Base-by-base conservation (phyloP, 1,140 invertebrate species). In the Lethrus apterus region DNA sequence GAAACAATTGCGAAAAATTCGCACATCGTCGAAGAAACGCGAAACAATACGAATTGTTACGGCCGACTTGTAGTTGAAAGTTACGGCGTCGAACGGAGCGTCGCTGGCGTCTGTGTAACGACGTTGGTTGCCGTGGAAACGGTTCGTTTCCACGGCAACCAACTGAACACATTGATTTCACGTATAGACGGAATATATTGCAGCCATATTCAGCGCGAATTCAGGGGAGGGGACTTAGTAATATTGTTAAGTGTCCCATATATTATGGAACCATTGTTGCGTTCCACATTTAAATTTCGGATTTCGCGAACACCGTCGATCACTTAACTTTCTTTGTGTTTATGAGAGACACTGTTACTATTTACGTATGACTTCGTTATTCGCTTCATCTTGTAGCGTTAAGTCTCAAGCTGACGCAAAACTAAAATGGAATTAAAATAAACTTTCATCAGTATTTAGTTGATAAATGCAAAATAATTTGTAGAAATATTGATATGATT, bases 121-220 rank as follows among this genome's bases (percentile, higher is more conserved):
- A 46, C 51, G 31, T 35, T 51, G 42, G 56, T 59, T 44, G 51
- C 43, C 34, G 56, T 52, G 51, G 51, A 43, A 52, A 56, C 57
- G 46, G 46, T 23, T 34, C 49, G 52, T 62, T 40, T 50, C 51
- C 59, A 42, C 55, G 51, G 56, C 52, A 56, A 60, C 58, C 53
- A 48, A 57, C 55, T 51, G 58, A 59, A 62, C 58, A 61, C 63
- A 65, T 65, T 62, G 63, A 65, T 65, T 65, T 65, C 63, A 62
- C 61, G 61, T 65, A 65, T 65, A 65, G 63, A 65, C 63, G 58
- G 48, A 59, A 65, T 65, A 63, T 63, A 63, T 63, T 60, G 60
- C 59, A 50, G 59, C 61, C 55, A 60, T 63, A 61, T 61, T 60
- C 55, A 47, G 51, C 35, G 45, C 21, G 41, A 23, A 10, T 34